phyloP scores from a whole-genome alignment of 2,888 invertebrate genomes.

The Drosophila mettleri region DNA sequence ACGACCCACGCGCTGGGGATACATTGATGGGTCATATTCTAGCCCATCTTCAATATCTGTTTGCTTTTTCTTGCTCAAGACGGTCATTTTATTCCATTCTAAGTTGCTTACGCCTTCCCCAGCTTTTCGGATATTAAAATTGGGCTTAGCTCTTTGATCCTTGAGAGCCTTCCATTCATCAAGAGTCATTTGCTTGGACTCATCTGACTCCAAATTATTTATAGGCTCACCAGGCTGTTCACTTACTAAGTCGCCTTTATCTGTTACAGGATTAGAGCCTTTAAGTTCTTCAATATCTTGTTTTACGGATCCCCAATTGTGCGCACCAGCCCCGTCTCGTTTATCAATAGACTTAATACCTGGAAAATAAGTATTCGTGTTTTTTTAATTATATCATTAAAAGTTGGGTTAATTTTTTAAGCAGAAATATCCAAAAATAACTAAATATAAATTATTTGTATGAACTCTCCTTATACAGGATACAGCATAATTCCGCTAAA shows the following conservation, averaged over 20 bases:
- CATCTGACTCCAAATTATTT: slow-evolving; percentile 88
- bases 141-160: slow-evolving; percentile 92
- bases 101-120: slow-evolving; percentile 96
- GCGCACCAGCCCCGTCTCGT: slow-evolving; percentile 96
- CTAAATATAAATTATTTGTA: too few species aligned
- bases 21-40: slow-evolving; percentile 91
- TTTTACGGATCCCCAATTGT: slow-evolving; percentile 97
- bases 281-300: slow-evolving; percentile 91
- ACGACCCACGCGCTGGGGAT: slow-evolving; percentile 93
- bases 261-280: slow-evolving; percentile 58
- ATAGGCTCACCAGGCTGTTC: slow-evolving; percentile 85
- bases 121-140: slow-evolving; percentile 96
- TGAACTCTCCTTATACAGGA: too few species aligned
- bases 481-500: too few species aligned
- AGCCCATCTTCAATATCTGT: slow-evolving; percentile 88
- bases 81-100: slow-evolving; percentile 96
- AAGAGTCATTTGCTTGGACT: slow-evolving; percentile 94
- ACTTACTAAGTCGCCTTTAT: slow-evolving; percentile 84
- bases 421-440: background rate
- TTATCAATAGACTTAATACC: slow-evolving; percentile 95
- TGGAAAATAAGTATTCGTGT: slow-evolving; percentile 26
- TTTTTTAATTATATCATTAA: background rate
- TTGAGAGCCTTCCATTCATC: slow-evolving; percentile 96
- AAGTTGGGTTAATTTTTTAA: background rate
- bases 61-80: slow-evolving; percentile 90